phyloP scores from a whole-genome alignment of 2,797 vertebrate genomes.

The Hafferia zeledoni region DNA sequence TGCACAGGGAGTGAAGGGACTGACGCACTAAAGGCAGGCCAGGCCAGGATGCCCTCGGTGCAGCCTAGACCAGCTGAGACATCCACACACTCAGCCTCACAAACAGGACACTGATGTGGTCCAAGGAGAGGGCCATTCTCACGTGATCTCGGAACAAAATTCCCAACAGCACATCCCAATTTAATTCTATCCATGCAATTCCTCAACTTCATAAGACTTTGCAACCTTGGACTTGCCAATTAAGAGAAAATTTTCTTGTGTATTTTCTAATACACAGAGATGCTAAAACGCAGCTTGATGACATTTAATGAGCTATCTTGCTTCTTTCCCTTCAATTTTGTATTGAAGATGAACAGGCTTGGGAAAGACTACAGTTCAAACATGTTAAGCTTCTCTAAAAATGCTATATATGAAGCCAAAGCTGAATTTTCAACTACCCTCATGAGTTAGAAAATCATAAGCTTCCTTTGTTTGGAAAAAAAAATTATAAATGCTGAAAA shows the following conservation, averaged over 20 bases:
- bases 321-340: background rate
- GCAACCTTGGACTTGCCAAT: background rate
- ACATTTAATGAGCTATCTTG: background rate
- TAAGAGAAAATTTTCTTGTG: background rate
- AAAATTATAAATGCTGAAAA: background rate
- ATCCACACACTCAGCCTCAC: background rate
- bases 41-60: accelerated
- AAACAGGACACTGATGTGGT: background rate
- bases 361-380: background rate
- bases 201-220: background rate
- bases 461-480: background rate
- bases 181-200: background rate
- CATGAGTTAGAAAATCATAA: background rate
- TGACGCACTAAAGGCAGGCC: background rate
- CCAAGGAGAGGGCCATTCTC: background rate
- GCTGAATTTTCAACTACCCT: background rate
- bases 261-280: background rate
- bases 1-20: background rate
- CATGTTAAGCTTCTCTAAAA: background rate
- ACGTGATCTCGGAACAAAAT: accelerated
- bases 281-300: background rate
- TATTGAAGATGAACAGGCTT: background rate
- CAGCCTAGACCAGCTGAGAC: accelerated
- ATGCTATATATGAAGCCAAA: background rate
- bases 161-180: background rate